phyloP scores from a whole-genome alignment of 2,797 vertebrate genomes.

The Parauchenoglanis punctatus region DNA sequence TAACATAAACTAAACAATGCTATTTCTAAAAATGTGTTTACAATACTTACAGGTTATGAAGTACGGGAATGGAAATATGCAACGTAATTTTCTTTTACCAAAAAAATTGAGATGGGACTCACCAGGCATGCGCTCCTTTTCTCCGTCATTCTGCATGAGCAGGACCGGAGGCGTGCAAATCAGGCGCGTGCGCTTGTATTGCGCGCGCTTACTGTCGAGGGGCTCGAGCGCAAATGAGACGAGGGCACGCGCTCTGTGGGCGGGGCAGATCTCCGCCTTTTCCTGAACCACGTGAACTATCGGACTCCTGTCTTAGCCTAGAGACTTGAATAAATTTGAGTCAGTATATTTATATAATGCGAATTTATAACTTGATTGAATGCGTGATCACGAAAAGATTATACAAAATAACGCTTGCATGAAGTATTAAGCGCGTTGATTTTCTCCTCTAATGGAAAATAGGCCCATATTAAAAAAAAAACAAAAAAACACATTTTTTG shows the following conservation, averaged over 20 bases:
- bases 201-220: conserved; percentile 68
- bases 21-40: background rate
- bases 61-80: background rate
- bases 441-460: background rate
- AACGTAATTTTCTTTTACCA: background rate
- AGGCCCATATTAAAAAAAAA: background rate
- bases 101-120: background rate
- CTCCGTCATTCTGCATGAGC: background rate
- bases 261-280: conserved; percentile 58
- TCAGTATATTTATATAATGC: background rate
- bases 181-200: conserved; percentile 58
- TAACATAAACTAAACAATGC: background rate
- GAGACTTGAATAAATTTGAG: background rate
- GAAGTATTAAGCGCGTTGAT: background rate
- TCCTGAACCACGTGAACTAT: background rate
- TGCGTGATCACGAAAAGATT: too few relatives aligned
- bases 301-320: conserved; percentile 3
- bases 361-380: background rate
- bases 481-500: background rate
- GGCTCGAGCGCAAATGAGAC: conserved; percentile 60
- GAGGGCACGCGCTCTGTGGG: conserved; percentile 64
- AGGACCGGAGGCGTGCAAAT: conserved; percentile 32
- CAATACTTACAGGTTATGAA: background rate
- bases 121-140: conserved; percentile 10
- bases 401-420: background rate